A percentile compares a stretch with the other conserved stretches of the same genome.
These are phyloP conservation scores for Tragelaphus buxtoni DNA, from an alignment of 2,113 vertebrate species.

Conservation along the genomic window DNA sequence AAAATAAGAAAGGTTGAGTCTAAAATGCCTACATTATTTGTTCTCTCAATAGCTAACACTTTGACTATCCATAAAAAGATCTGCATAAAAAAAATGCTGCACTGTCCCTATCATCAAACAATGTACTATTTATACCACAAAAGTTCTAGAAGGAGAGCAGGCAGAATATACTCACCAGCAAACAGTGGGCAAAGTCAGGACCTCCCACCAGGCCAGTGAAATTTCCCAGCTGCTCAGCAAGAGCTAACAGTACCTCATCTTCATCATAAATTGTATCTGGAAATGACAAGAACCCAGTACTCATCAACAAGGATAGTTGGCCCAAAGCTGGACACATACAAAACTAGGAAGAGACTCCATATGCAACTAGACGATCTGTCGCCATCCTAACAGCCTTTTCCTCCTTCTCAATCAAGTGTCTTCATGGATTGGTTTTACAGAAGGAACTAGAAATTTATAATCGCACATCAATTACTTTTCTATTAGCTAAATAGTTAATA, in stretches of 20 bases:
- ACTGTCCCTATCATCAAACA: not conserved
- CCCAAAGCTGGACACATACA: not conserved
- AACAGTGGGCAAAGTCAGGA: constrained; percentile 91
- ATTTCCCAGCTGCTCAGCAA: constrained; percentile 93
- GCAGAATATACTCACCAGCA: constrained; percentile 84
- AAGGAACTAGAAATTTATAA: not conserved
- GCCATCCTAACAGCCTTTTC: not conserved
- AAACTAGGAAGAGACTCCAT: not conserved
- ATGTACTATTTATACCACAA: not conserved
- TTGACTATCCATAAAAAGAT: not conserved
- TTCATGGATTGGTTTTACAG: not conserved
- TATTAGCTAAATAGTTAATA: not conserved
- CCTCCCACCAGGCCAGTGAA: constrained; percentile 93
- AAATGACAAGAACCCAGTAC: constrained; percentile 17
- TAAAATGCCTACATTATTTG: not conserved
- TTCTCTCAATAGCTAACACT: constrained; percentile 4
- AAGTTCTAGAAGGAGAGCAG: not conserved
- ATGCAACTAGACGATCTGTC: not conserved
- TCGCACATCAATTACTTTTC: not conserved
- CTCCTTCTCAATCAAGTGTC: not conserved
- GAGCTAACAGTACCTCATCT: constrained; percentile 91
- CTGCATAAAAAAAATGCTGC: not conserved
- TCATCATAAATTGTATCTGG: constrained; percentile 94
- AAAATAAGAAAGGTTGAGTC: not conserved
- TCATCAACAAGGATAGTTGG: not conserved